Evolutionary conservation across 2,797 vertebrate genomes (phyloP), one percentile per base, ranked within the genome.

Genomic region (Cossypha caffra): DNA sequence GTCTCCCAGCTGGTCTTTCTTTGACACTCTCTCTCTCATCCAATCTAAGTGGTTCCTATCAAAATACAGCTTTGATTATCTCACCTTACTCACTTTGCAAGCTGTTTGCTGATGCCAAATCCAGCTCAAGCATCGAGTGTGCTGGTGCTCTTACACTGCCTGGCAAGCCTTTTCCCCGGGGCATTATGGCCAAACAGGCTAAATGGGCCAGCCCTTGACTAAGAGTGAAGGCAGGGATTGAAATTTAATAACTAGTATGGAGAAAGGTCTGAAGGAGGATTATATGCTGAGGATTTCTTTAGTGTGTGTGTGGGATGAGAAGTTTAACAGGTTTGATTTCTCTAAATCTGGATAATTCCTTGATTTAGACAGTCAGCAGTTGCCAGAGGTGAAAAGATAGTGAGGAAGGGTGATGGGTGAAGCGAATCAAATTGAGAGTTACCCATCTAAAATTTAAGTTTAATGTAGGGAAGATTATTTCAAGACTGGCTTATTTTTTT

Each of bases 1-100:
- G 15, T 74, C 87, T 86, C 68, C 78, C 86, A 91, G 75, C 17
- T 7, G 2, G 37, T 95, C 31, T 82, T 77, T 62, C 51, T 76
- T 47, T 77, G 86, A 80, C 77, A 66, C 63, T 29, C 68, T 77
- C 61, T 75, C 59, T 75, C 63, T 87, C 57, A 80, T 71, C 29
- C 61, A 76, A 0, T 61, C 55, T 20, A 28, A 89, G 31, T 55
- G 33, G 24, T 69, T 95, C 57, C 48, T 76, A 67, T 89, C 58
- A 87, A 95, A 95, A 86, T 67, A 47, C 24, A 91, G 81, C 52
- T 94, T 95, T 87, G 58, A 91, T 89, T 89, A 75, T 91, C 59
- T 85, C 78, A 87, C 91, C 81, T 94, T 89, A 76, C 47, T 87
- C 31, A 28, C 33, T 92, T 85, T 55, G 15, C 93, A 93, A 52